Conservation (phyloP, 2,113 vertebrate species). For the Oriolus oriolus region DNA sequence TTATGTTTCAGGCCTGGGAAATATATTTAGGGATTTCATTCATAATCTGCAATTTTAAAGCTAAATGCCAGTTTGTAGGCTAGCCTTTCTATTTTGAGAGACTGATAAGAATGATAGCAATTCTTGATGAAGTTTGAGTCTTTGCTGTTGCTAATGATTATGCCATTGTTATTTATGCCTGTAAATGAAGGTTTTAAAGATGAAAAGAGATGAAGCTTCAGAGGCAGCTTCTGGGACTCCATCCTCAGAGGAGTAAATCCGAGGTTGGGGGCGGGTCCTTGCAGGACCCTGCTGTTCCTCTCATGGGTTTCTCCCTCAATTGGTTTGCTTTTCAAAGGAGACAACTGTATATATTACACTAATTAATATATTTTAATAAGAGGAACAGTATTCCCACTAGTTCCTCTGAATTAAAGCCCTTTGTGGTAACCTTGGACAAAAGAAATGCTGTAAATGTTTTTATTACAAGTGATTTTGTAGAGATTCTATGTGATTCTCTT, state of each 20-base stretch:
- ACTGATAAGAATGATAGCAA: background rate
- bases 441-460: slow-evolving; percentile 18
- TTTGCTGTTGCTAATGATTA: slow-evolving; percentile 10
- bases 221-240: slow-evolving; percentile 43
- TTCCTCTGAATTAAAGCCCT: slow-evolving; percentile 16
- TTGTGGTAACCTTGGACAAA: background rate
- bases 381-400: slow-evolving; percentile 39
- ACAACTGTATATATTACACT: slow-evolving; percentile 48
- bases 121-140: background rate
- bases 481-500: background rate
- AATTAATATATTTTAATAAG: slow-evolving; percentile 68
- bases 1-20: background rate
- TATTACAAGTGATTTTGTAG: background rate
- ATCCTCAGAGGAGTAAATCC: slow-evolving; percentile 57
- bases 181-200: slow-evolving; percentile 49
- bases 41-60: background rate
- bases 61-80: background rate
- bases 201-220: slow-evolving; percentile 39
- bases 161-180: background rate
- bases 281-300: slow-evolving; percentile 58
- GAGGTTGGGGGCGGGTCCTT: slow-evolving; percentile 50
- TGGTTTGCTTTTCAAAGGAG: slow-evolving; percentile 46
- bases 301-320: background rate
- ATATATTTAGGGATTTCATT: background rate
- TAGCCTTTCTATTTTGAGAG: background rate